These are phyloP conservation scores for Phocides pigmalion DNA, from an alignment of 1,140 invertebrate genomes.

Conservation along the genomic window DNA sequence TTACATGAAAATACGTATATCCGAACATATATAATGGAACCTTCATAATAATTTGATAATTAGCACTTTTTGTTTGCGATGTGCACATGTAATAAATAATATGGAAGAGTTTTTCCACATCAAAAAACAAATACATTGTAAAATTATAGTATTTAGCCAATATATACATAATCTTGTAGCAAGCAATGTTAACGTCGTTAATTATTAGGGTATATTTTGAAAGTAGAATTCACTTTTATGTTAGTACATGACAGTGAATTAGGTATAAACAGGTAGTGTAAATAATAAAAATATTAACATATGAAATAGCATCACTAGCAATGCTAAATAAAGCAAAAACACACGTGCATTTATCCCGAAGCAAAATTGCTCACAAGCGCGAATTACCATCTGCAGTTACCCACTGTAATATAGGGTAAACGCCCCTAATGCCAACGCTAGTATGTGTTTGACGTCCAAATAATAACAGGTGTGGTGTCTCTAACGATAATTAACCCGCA, in stretches of 20 bases:
- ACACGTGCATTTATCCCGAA: slow-evolving; percentile 2
- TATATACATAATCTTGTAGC: too few species aligned
- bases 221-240: neutral
- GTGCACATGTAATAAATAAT: too few species aligned
- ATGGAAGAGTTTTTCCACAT: too few species aligned
- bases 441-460: slow-evolving; percentile 53
- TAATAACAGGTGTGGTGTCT: slow-evolving; percentile 56
- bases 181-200: too few species aligned
- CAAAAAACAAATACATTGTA: too few species aligned
- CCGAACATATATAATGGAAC: too few species aligned
- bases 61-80: too few species aligned
- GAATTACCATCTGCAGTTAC: slow-evolving; percentile 30
- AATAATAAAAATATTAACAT: neutral
- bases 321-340: slow-evolving; percentile 19
- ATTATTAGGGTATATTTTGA: neutral
- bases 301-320: slow-evolving; percentile 5
- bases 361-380: slow-evolving; percentile 24
- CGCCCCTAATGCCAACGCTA: slow-evolving; percentile 47
- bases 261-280: too few species aligned
- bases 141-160: too few species aligned
- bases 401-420: slow-evolving; percentile 56
- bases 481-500: slow-evolving; percentile 52
- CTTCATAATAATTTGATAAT: too few species aligned
- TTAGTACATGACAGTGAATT: too few species aligned
- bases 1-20: too few species aligned